These are phyloP conservation scores for Tipula confusa DNA, from an alignment of 2,888 invertebrate species.

Conservation along the genomic window DNA sequence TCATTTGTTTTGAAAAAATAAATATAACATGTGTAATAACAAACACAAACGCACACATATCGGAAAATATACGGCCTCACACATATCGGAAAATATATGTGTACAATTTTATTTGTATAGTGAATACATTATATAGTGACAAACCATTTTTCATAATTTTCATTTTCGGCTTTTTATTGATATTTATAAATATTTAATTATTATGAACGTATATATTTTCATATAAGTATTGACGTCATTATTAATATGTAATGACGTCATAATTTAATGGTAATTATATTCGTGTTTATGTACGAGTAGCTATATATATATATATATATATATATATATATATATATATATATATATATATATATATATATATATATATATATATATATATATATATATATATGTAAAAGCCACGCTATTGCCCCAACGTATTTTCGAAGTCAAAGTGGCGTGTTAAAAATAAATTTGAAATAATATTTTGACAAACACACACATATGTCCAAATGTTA, in stretches of 20 bases:
- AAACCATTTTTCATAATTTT: background rate
- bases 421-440: background rate
- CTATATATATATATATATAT: too few relatives aligned
- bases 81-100: background rate
- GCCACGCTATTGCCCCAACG: background rate
- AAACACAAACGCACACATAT: too few relatives aligned
- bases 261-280: background rate
- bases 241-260: background rate
- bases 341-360: too few relatives aligned
- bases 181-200: background rate
- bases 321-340: too few relatives aligned
- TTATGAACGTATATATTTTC: background rate
- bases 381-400: background rate
- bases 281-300: too few relatives aligned
- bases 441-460: background rate
- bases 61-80: too few relatives aligned
- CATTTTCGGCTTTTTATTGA: background rate
- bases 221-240: background rate
- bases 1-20: background rate
- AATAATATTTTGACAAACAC: background rate
- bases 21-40: background rate
- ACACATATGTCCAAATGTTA: too few relatives aligned
- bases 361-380: too few relatives aligned
- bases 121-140: background rate
- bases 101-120: too few relatives aligned